Conservation (phyloP, 2,797 vertebrate genomes). For the Pyrocephalus nanus region DNA sequence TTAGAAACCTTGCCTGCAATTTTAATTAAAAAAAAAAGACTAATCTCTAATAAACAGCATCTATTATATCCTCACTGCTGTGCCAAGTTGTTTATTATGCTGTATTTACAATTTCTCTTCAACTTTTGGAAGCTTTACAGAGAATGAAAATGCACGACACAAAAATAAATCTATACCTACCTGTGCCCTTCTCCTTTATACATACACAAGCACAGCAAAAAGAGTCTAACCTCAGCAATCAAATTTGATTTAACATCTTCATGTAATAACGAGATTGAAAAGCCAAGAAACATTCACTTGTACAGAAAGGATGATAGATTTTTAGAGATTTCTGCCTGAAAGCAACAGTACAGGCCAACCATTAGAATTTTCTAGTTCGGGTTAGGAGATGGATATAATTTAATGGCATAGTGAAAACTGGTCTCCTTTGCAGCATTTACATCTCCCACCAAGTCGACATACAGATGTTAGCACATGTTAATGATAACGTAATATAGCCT, state of each 20-base stretch:
- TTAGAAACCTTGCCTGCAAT: conserved; percentile 27
- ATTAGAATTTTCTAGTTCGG: not conserved
- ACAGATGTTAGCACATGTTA: not conserved
- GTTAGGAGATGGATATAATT: not conserved
- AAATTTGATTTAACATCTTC: not conserved
- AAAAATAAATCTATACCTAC: not conserved
- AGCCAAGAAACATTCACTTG: not conserved
- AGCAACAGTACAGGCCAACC: not conserved
- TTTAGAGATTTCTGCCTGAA: not conserved
- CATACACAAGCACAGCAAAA: not conserved
- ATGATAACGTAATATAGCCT: not conserved
- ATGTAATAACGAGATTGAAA: not conserved
- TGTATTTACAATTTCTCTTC: not conserved
- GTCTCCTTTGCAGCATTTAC: not conserved
- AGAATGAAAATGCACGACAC: not conserved
- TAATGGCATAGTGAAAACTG: not conserved
- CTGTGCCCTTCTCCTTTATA: not conserved
- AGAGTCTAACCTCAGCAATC: not conserved
- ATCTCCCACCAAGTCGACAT: not conserved
- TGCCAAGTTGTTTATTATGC: conserved; percentile 13
- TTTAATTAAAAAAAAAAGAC: not conserved
- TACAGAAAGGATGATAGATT: not conserved
- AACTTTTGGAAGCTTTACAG: not conserved
- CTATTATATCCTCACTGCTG: not conserved
- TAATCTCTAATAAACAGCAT: conserved; percentile 3